Base-by-base conservation (phyloP, 1,140 invertebrate genomes). In the Leptinotarsa texana region DNA sequence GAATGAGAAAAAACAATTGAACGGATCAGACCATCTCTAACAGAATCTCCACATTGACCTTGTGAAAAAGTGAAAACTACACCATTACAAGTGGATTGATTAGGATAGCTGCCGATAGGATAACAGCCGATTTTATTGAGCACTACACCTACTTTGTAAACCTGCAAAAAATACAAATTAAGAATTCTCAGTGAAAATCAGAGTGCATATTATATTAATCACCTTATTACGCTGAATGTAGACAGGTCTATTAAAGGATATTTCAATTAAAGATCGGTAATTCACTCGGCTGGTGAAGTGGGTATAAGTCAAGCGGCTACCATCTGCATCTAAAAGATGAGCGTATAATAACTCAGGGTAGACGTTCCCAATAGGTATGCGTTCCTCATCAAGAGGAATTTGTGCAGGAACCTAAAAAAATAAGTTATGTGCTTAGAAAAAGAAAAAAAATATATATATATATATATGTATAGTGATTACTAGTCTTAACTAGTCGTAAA, bases 261-360 rank as follows among this genome's bases (percentile, higher is more conserved):
- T 92, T 82, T 94, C 93, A 69, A 94, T 88, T 74, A 93, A 86
- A 49, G 89, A 90, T 49, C 90, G 87, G 81, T 90, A 91, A 0
- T 88, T 85, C 63, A 90, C 92, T 77, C 92, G 90, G 74, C 89
- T 91, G 57, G 92, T 92, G 82, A 92, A 94, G 84, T 95, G 93
- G 11, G 93, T 94, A 82, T 94, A 94, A 1, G 93, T 93, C 73
- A 95, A 88, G 3, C 93, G 85, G 51, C 90, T 91, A 11, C 92
- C 92, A 82, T 93, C 92, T 33, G 90, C 89, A 85, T 94, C 93
- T 75, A 93, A 86, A 47, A 94, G 86, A 86, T 94, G 92, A 13
- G 93, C 93, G 82, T 94, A 94, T 47, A 94, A 87, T 71, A 94
- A 88, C 86, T 95, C 93, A 0, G 90, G 90, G 84, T 94, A 94